Conservation (phyloP, 1,140 invertebrate genomes). For the roundworm (Caenorhabditis elegans) region DNA sequence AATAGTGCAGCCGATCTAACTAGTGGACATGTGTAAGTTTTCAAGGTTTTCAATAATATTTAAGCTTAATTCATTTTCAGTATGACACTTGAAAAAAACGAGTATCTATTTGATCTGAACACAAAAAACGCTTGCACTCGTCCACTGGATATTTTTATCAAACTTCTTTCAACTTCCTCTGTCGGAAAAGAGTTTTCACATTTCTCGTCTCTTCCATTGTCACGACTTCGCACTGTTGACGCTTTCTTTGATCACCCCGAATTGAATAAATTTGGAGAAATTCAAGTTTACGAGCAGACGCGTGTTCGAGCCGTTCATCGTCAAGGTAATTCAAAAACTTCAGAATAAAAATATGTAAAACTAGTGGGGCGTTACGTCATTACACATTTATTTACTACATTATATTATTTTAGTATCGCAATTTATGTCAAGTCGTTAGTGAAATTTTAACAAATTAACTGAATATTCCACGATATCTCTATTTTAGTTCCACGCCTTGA, state of each 20-base stretch:
- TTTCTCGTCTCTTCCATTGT: background rate
- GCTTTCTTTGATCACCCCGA: background rate
- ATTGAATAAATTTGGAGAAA: conserved; percentile 18
- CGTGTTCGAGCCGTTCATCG: background rate
- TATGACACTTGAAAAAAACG: conserved; percentile 7
- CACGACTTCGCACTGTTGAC: conserved; percentile 3
- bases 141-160: background rate
- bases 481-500: too few relatives aligned
- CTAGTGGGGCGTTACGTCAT: too few relatives aligned
- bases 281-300: conserved; percentile 25
- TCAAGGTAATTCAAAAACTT: too few relatives aligned
- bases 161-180: background rate
- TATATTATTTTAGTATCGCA: too few relatives aligned
- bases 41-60: background rate
- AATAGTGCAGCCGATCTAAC: conserved; percentile 12
- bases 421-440: too few relatives aligned
- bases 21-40: background rate
- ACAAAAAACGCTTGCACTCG: conserved; percentile 19
- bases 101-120: conserved; percentile 21
- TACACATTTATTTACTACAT: too few relatives aligned
- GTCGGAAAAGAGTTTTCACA: background rate
- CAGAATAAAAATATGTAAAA: too few relatives aligned
- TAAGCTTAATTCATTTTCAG: background rate
- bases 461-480: too few relatives aligned
- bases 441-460: too few relatives aligned